phyloP scores from a whole-genome alignment of 2,888 invertebrate genomes.

The Acholoe squamosa region DNA sequence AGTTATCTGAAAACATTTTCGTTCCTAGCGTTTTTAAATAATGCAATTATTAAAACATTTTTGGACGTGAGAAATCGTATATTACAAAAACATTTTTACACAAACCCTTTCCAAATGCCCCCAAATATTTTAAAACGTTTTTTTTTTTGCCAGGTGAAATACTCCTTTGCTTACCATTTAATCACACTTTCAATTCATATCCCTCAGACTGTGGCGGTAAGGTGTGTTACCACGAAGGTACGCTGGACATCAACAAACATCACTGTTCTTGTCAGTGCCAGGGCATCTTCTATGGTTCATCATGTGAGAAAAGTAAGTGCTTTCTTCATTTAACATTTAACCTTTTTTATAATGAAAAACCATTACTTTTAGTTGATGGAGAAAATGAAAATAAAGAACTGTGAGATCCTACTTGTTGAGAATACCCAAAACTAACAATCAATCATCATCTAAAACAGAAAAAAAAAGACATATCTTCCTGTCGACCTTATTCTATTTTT shows the following conservation, averaged over 20 bases:
- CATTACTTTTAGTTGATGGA: not conserved
- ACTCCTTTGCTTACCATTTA: too few species aligned
- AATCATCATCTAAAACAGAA: not conserved
- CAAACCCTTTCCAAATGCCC: too few species aligned
- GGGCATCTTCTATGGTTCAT: not conserved
- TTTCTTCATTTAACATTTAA: not conserved
- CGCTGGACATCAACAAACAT: not conserved
- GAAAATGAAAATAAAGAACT: not conserved
- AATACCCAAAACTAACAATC: not conserved
- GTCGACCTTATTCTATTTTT: too few species aligned
- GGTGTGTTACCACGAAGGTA: not conserved
- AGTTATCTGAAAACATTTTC: too few species aligned
- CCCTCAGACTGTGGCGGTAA: not conserved
- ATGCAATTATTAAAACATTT: too few species aligned
- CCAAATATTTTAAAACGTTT: too few species aligned
- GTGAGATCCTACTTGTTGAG: too few species aligned
- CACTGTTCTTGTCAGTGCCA: not conserved
- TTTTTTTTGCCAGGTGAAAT: too few species aligned
- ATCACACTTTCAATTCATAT: too few species aligned
- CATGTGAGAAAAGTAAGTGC: not conserved
- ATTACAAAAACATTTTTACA: too few species aligned
- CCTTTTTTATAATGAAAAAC: not conserved
- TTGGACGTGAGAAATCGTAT: too few species aligned
- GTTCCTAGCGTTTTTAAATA: too few species aligned
- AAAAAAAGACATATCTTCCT: not conserved